Evolutionary conservation across 2,888 invertebrate genomes (phyloP).

Genomic region (Netelia melanura): DNA sequence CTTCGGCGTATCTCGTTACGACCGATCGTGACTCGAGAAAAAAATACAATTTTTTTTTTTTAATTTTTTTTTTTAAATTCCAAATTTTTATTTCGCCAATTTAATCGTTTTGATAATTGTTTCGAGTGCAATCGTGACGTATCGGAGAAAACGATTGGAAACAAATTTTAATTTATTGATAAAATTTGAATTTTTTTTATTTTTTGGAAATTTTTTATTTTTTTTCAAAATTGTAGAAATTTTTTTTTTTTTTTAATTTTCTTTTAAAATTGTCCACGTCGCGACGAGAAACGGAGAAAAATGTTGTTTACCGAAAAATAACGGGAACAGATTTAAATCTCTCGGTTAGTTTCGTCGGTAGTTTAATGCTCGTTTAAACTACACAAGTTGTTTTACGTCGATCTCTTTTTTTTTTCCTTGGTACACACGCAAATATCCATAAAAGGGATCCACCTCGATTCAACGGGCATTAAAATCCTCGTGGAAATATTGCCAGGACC

Average conservation of each 20-base stretch:
- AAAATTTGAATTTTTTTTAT: slow-evolving; percentile 69
- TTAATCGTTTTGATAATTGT: too few relatives aligned
- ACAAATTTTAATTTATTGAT: too few relatives aligned
- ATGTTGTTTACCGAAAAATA: slow-evolving; percentile 49
- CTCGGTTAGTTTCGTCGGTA: slow-evolving; percentile 46
- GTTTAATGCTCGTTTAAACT: slow-evolving; percentile 70
- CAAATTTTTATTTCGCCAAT: background rate
- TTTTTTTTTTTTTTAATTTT: too few relatives aligned
- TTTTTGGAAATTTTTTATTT: too few relatives aligned
- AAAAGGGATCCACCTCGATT: slow-evolving; percentile 40
- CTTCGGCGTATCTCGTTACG: slow-evolving; percentile 34
- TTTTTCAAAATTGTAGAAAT: too few relatives aligned
- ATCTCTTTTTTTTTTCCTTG: slow-evolving; percentile 34
- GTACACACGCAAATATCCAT: slow-evolving; percentile 13
- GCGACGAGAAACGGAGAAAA: background rate
- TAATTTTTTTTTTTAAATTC: background rate
- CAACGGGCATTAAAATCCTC: slow-evolving; percentile 69
- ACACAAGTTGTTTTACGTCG: slow-evolving; percentile 69
- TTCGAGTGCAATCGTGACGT: too few relatives aligned
- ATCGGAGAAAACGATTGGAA: too few relatives aligned
- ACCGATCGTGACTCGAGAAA: slow-evolving; percentile 46
- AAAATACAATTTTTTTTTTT: slow-evolving; percentile 26
- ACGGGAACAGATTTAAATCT: slow-evolving; percentile 39
- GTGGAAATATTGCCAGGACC: slow-evolving; percentile 75
- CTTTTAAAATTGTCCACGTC: background rate